Conservation (phyloP, 2,113 vertebrate genomes). For the Anolis sagrei region DNA sequence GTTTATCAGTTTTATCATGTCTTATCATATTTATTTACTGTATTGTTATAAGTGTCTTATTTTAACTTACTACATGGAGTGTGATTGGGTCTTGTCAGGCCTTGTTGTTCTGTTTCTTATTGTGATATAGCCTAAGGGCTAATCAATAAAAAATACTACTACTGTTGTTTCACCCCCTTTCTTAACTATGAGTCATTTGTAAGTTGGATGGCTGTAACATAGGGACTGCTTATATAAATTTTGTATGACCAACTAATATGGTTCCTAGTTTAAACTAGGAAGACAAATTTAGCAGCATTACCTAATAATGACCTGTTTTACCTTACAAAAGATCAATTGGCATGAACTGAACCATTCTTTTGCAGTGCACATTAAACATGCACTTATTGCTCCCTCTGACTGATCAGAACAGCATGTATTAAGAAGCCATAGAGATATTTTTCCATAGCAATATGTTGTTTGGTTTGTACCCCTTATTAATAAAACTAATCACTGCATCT, state of each 20-base stretch:
- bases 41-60: too few species aligned
- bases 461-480: constrained; percentile 44
- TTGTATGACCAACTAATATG: not conserved
- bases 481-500: constrained; percentile 5
- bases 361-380: not conserved
- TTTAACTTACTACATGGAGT: too few species aligned
- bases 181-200: too few species aligned
- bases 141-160: too few species aligned
- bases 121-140: too few species aligned
- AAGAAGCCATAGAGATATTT: not conserved
- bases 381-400: not conserved
- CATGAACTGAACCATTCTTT: not conserved
- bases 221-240: not conserved
- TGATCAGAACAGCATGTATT: not conserved
- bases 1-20: too few species aligned
- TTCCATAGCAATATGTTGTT: constrained; percentile 19
- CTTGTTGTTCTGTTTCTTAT: too few species aligned
- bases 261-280: not conserved
- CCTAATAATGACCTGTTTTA: not conserved
- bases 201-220: too few species aligned
- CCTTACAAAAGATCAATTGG: not conserved
- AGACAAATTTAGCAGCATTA: not conserved
- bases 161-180: too few species aligned
- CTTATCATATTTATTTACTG: too few species aligned
- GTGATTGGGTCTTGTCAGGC: too few species aligned